Evolutionary conservation across 2,888 invertebrate genomes (phyloP), one percentile per base, ranked within the genome.

Genomic region (Cyrtodaria siliqua): DNA sequence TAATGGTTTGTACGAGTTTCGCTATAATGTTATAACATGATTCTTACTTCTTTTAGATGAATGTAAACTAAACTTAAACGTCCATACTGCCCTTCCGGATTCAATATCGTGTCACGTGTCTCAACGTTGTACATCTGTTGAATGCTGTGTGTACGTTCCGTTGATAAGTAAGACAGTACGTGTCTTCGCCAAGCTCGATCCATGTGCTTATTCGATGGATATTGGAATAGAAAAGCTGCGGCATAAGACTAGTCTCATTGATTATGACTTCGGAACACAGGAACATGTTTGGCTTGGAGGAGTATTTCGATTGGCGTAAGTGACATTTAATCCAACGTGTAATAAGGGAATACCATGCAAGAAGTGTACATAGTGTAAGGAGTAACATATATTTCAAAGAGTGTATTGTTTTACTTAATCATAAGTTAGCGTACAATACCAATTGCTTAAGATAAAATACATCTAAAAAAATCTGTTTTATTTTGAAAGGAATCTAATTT

Each of bases 121-220:
- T 2, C 23, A 49, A 2, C 52, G 23, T 9, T 87, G 87, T 64
- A 75, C 83, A 18, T 64, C 64, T 12, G 53, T 84, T 4, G 42
- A 70, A 16, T 87, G 86, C 50, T 86, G 86, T 66, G 24, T 81
- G 6, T 57, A 68, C 2, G 44, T 62, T 20, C 62, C 50, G 2
- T 29, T 71, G 1, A 50, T 77, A n/a, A 50, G 52, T 1, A 50
- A 63, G 47, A 57, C 52, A 18, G 18, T 77, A 0, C 42, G 57
- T 2, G 20, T 77, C 3, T 40, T 27, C n/a, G 2, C 71, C n/a
- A 27, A 59, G 9, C 12, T 77, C 1, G 50, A 77, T 26, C 72
- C 72, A 14, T 78, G 77, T 56, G 14, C 42, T 23, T 59, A 23
- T 2, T 44, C 4, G 6, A 29, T 78, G 60, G 55, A 49, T 2